A percentile compares a stretch with the other conserved stretches of the same genome.
These are phyloP conservation scores for Liodrosophila aerea DNA, from an alignment of 2,888 invertebrate genomes.

Conservation along the genomic window DNA sequence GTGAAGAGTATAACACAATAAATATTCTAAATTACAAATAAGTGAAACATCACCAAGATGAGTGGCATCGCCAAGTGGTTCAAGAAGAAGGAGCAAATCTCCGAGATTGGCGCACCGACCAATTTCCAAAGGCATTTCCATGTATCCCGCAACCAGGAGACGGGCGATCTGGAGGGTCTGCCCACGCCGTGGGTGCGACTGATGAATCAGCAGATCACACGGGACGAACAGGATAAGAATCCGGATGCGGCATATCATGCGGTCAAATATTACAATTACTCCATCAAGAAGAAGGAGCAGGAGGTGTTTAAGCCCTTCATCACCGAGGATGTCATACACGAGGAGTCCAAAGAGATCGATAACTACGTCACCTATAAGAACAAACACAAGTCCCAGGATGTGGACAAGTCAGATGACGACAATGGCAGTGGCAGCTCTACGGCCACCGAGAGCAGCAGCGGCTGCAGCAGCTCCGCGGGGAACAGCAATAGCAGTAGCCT, in stretches of 20 bases:
- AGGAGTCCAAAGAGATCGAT: conserved; percentile 92
- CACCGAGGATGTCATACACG: conserved; percentile 90
- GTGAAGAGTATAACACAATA: not conserved
- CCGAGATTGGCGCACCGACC: conserved; percentile 90
- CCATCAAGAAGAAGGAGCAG: conserved; percentile 90
- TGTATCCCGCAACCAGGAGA: conserved; percentile 91
- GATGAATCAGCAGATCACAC: conserved; percentile 91
- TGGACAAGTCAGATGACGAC: conserved; percentile 80
- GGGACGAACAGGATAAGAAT: conserved; percentile 93
- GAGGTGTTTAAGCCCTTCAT: conserved; percentile 90
- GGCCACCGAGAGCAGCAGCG: conserved; percentile 67
- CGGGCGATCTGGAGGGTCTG: conserved; percentile 92
- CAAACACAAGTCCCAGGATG: conserved; percentile 86
- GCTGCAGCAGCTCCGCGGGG: conserved; percentile 71
- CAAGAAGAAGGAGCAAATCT: conserved; percentile 82
- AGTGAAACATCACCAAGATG: conserved; percentile 66
- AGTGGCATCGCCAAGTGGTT: conserved; percentile 82
- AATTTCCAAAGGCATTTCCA: conserved; percentile 93
- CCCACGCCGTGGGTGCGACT: conserved; percentile 92
- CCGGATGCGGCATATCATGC: conserved; percentile 95
- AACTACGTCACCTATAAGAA: conserved; percentile 89
- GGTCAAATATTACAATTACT: conserved; percentile 94
- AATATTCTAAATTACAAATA: not conserved
- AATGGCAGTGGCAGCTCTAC: conserved; percentile 82
- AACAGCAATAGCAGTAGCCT: conserved; percentile 80